phyloP scores from a whole-genome alignment of 2,888 invertebrate species.

The Celastrina argiolus region DNA sequence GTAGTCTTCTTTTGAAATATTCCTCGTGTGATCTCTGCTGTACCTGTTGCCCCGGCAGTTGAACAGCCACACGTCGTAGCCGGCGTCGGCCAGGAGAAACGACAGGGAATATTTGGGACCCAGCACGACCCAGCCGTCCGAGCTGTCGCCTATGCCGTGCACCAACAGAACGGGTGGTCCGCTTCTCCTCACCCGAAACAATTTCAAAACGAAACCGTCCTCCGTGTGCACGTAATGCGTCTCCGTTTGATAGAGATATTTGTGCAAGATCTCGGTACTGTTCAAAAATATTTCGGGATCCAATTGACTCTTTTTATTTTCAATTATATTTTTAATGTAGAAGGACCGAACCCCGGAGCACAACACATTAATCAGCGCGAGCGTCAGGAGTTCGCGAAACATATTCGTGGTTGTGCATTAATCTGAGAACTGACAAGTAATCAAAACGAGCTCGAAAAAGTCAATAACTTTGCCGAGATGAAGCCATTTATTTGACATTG shows the following conservation, averaged over 20 bases:
- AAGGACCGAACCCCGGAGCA: background rate
- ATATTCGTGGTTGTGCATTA: background rate
- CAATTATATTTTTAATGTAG: constrained; percentile 10
- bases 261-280: constrained; percentile 53
- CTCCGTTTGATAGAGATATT: constrained; percentile 49
- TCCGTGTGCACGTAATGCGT: constrained; percentile 51
- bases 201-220: constrained; percentile 56
- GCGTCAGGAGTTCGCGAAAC: background rate
- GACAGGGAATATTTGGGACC: constrained; percentile 56
- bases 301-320: constrained; percentile 34
- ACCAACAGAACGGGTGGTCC: constrained; percentile 59
- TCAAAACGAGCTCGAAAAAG: constrained; percentile 4
- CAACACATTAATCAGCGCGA: background rate
- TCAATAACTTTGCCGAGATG: background rate
- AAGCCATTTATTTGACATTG: background rate
- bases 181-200: constrained; percentile 51
- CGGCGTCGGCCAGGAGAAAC: constrained; percentile 52
- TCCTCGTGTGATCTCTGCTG: constrained; percentile 50
- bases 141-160: constrained; percentile 64
- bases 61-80: constrained; percentile 63
- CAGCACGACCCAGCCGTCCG: constrained; percentile 62
- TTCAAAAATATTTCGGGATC: constrained; percentile 52
- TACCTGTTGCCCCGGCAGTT: constrained; percentile 66
- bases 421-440: constrained; percentile 1
- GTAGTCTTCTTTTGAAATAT: constrained; percentile 46